Base-by-base conservation (phyloP, 2,113 vertebrate genomes). In the Phrynosoma platyrhinos region DNA sequence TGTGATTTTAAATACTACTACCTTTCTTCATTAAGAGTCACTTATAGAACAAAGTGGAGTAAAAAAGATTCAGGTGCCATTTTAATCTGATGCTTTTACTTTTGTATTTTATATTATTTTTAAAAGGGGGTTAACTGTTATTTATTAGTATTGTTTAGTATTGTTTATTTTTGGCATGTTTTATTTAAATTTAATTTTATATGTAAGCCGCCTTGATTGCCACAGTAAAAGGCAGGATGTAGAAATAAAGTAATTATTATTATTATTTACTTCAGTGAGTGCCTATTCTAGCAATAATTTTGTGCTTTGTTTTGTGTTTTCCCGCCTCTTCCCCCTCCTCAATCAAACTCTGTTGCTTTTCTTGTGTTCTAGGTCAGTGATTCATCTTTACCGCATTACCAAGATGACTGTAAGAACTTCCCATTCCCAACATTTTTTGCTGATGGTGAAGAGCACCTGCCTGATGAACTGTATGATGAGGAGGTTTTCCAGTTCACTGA, bases 341-440 rank as follows among this genome's bases (percentile, higher is more conserved):
- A 82, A 80, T 94, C 90, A 89, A 75, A 0, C 2, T 55, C 16
- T 79, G 85, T 79, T 86, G 1, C 75, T 91, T 40, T 36, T 94
- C 69, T 30, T 94, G 62, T 52, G 83, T 91, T 86, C 81, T 91
- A 99, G 99, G 91, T 99, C 85, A 96, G 14, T 92, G 98, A 99
- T 82, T 97, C 97, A 4, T 9, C 64, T 1, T 94, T 99, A 78
- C 97, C 97, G 3, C 90, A 58, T 27, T 96, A 95, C 88, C 94
- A 88, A 36, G 92, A 96, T 84, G 91, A 94, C 6, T 92, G 96
- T 92, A 96, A 96, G 93, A 96, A 92, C 66, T 97, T 97, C 16
- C 98, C 98, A 0, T 99, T 99, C 91, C 99, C 99, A 68, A 99
- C 98, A 0, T 99, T 96, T 94, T 99, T 99, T 92, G 96, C 97